Evolutionary conservation across 2,888 invertebrate species (phyloP), one percentile per base, ranked within the genome.

Genomic region (Eristalinus sepulchralis): DNA sequence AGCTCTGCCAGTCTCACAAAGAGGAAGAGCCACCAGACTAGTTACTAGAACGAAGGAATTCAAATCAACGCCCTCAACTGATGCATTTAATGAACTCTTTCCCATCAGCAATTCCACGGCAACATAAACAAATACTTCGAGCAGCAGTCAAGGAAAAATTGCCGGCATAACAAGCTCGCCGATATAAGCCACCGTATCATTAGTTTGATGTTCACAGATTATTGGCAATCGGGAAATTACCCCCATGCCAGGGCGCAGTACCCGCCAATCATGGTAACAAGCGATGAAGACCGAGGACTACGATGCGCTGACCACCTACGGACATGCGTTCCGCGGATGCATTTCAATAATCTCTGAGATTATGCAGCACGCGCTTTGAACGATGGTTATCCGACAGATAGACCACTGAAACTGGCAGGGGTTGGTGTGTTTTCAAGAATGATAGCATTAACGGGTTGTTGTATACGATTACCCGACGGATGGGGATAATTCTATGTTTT

Each of bases 181-280:
- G 59, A 60, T 47, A 47, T 47, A 57, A 33, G 66, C 60, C 66
- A 62, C 76, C 73, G 24, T 60, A 57, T 62, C 66, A 72, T 80
- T 73, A 70, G 2, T 20, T 59, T 31, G 39, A 34, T 39, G 73
- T 53, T 57, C 11, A 11, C 33, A 36, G 77, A 68, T 63, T 27
- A 62, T 67, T 72, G 66, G 47, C 67, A 81, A 85, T 85, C 77
- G 68, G 60, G 20, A 85, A 85, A 81, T 78, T 78, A 47, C 81
- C n/a, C 1, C 33, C 47, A n/a, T 66, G 31, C 24, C 55, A 4
- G 31, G 5, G 24, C 57, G 57, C 10, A 3, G 57, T 57, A 82
- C 73, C 77, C 73, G 55, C 77, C 77, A 77, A 85, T 85, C 85
- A 85, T 47, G 77, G n/a, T 85, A 85, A 85, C 85, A 57, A 85